These are phyloP conservation scores for Actinernus sp. DNA, from an alignment of 92 coral and sea anemone genomes.

Conservation along the genomic window DNA sequence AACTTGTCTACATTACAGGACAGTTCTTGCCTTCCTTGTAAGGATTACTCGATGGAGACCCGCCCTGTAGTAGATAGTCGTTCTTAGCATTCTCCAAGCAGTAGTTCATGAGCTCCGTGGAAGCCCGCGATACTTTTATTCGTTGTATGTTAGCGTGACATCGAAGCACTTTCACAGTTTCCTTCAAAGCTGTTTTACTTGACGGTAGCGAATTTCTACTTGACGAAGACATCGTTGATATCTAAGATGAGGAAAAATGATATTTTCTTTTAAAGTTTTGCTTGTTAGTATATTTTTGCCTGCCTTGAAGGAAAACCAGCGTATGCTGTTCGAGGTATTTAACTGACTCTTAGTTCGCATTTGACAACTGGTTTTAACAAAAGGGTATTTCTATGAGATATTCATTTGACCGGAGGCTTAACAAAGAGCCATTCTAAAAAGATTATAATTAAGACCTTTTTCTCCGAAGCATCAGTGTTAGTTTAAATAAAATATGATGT, in stretches of 20 bases:
- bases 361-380: no score
- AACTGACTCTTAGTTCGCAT: no score
- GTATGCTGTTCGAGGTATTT: no score
- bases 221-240: constrained; percentile 59
- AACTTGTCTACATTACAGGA: constrained; percentile 79
- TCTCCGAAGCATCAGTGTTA: no score
- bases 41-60: constrained; percentile 82
- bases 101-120: constrained; percentile 85
- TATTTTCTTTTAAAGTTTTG: no score
- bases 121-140: constrained; percentile 83
- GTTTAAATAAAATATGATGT: no score
- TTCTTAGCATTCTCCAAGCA: constrained; percentile 85
- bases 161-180: constrained; percentile 77
- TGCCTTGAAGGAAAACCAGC: no score
- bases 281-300: no score
- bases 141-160: constrained; percentile 77
- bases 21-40: constrained; percentile 93
- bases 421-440: no score
- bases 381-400: no score
- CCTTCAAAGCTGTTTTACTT: constrained; percentile 75
- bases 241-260: neutral
- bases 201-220: constrained; percentile 47
- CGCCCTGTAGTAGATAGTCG: constrained; percentile 75
- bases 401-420: no score
- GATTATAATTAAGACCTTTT: no score